Conservation (phyloP, 2,113 vertebrate genomes). For the Brachypteracias leptosomus region DNA sequence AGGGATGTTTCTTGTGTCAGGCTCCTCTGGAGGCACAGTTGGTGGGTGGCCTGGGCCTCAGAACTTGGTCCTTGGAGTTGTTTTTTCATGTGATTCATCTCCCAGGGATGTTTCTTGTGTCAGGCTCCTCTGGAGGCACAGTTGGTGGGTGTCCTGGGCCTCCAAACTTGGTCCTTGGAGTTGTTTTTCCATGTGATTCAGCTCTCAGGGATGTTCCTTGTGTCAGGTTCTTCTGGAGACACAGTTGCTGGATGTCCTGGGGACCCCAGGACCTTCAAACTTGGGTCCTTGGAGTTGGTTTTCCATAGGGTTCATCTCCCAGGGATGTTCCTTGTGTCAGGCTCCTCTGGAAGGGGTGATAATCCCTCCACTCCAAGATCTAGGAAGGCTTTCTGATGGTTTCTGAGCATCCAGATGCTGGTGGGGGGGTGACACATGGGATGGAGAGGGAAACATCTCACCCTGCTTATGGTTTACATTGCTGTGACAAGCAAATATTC, state of each 20-base stretch:
- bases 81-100: too few species aligned
- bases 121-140: too few species aligned
- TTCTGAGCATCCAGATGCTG: neutral
- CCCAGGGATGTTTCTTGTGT: too few species aligned
- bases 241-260: neutral
- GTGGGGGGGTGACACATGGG: fast-evolving
- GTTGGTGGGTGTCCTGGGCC: too few species aligned
- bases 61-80: neutral
- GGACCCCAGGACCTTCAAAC: neutral
- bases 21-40: neutral
- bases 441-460: fast-evolving
- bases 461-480: neutral
- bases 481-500: neutral
- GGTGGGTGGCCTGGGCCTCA: neutral
- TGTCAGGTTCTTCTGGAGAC: too few species aligned
- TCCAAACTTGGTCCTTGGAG: too few species aligned
- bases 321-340: neutral
- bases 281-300: neutral
- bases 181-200: too few species aligned
- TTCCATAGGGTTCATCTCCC: too few species aligned
- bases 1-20: too few species aligned
- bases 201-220: too few species aligned
- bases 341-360: neutral
- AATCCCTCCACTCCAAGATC: neutral
- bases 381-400: neutral